Percentiles rank a stretch among this genome's conserved stretches.
Evolutionary conservation across 2,888 invertebrate species (phyloP).

Genomic region (Phengaris alcon): DNA sequence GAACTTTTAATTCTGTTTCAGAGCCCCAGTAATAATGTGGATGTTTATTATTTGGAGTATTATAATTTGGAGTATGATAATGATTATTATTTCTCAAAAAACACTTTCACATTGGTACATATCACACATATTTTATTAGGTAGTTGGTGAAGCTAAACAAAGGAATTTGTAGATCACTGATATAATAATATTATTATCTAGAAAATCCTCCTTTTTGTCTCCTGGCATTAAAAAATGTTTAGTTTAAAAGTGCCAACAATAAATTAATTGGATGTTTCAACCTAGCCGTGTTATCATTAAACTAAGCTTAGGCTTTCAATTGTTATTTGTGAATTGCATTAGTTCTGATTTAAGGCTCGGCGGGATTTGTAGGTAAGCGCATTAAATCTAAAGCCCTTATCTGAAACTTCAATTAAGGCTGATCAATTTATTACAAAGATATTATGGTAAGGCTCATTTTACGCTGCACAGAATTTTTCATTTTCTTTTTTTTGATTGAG

Average conservation of each 20-base stretch:
- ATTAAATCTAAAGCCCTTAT: constrained; percentile 12
- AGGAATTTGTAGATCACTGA: too few relatives aligned
- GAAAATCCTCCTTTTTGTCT: too few relatives aligned
- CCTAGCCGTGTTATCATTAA: not conserved
- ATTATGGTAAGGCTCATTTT: constrained; percentile 3
- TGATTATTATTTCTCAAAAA: too few relatives aligned
- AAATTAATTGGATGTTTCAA: not conserved
- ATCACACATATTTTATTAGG: too few relatives aligned
- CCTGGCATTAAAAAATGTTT: too few relatives aligned
- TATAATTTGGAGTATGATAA: too few relatives aligned
- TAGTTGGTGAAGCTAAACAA: too few relatives aligned
- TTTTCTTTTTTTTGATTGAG: not conserved
- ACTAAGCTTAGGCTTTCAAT: constrained; percentile 3
- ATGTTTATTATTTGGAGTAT: too few relatives aligned
- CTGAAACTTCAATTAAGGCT: constrained; percentile 19
- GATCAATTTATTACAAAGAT: constrained; percentile 11
- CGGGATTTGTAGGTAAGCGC: constrained; percentile 14
- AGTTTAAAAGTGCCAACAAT: not conserved
- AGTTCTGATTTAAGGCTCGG: not conserved
- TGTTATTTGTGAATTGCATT: constrained; percentile 21
- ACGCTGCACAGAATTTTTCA: not conserved
- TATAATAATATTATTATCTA: too few relatives aligned
- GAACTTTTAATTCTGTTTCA: too few relatives aligned
- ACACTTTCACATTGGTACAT: too few relatives aligned
- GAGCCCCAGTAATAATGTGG: too few relatives aligned